These are phyloP conservation scores for Drosophila tripunctata DNA, from an alignment of 2,888 invertebrate genomes.

Conservation along the genomic window DNA sequence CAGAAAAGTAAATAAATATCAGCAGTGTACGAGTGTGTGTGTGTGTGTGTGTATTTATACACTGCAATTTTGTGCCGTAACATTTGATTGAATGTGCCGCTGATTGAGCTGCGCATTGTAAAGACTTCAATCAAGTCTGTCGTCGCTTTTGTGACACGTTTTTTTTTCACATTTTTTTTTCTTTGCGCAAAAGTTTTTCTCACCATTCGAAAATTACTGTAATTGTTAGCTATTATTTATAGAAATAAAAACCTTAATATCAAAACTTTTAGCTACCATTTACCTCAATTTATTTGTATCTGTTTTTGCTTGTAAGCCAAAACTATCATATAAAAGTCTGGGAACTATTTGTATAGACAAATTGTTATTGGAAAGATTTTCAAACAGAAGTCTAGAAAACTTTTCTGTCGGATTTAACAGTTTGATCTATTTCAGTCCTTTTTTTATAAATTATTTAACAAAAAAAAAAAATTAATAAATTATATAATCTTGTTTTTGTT, in stretches of 20 bases:
- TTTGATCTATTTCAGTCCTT: too few species aligned
- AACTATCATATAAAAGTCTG: background rate
- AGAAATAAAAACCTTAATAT: background rate
- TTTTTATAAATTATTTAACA: too few species aligned
- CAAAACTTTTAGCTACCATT: background rate
- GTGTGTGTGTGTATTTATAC: conserved; percentile 29
- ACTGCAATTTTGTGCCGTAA: conserved; percentile 47
- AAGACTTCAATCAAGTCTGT: conserved; percentile 41
- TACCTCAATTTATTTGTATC: background rate
- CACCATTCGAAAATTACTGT: conserved; percentile 7
- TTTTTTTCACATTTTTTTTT: too few species aligned
- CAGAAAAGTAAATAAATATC: conserved; percentile 69
- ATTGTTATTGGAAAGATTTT: too few species aligned
- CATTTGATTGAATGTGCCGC: conserved; percentile 65
- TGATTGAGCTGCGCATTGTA: conserved; percentile 63
- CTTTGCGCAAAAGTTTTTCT: background rate
- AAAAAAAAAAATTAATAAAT: too few species aligned
- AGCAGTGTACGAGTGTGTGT: conserved; percentile 34
- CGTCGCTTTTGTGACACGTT: conserved; percentile 25
- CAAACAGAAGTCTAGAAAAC: too few species aligned
- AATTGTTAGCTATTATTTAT: conserved; percentile 14
- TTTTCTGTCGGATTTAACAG: too few species aligned
- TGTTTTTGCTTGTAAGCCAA: too few species aligned
- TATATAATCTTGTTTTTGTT: too few species aligned
- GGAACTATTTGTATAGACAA: too few species aligned